Evolutionary conservation across 2,888 invertebrate genomes (phyloP), one percentile per base, ranked within the genome.

Genomic region (Imbricaverruca yamaguchii): DNA sequence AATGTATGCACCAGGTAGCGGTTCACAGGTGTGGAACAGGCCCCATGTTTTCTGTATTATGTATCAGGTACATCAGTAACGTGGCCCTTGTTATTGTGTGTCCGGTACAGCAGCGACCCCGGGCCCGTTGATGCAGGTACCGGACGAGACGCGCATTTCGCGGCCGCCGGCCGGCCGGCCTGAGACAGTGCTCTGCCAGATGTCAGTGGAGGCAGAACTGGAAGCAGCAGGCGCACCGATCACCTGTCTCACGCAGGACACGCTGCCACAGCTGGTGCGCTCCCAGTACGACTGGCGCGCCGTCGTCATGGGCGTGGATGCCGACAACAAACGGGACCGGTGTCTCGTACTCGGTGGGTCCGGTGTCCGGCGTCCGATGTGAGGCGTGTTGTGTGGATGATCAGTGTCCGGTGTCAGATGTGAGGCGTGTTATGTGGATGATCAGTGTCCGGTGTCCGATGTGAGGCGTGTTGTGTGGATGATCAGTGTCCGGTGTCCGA

Each of bases 271-370:
- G 67, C 23, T 80, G 59, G 81, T 85, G 23, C 83, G 82, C 80
- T 88, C 88, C 84, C 88, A 91, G 0, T 90, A 90, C 83, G 92
- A 93, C 85, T 93, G 92, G 91, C 89, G 91, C 84, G 92, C 92
- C 85, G 89, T 92, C 81, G 88, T 89, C 10, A 86, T 88, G 77
- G 88, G 88, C 2, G 85, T 84, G 25, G 84, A 84, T 21, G 57
- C 53, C 23, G 67, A 61, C 7, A 74, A 39, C n/a, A 18, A 77
- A 69, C 39, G 61, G 13, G 82, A 84, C 67, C 80, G 87, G 87
- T 85, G 86, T 53, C 53, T 74, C 18, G 74, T 74, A 53, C 74
- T 74, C 18, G 74, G 74, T 53, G 53, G 53, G 67, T 67, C 39
- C 39, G 25, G 23, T 65, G 65, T 13, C 13, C 15, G 39, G 39